phyloP scores from a whole-genome alignment of 1,140 invertebrate species.

The Euglossa dilemma region DNA sequence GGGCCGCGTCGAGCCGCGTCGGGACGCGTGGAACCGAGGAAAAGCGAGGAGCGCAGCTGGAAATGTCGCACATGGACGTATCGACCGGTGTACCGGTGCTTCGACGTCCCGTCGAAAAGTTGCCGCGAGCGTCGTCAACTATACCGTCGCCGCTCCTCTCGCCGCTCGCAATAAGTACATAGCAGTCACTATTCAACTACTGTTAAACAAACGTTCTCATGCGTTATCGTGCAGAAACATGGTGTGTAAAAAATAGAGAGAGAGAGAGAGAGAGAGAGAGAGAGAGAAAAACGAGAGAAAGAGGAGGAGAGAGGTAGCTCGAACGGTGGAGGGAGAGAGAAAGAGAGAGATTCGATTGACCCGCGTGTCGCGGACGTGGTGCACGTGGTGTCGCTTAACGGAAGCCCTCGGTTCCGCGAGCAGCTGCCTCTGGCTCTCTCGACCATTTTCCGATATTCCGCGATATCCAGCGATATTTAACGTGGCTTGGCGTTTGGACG shows the following conservation, averaged over 20 bases:
- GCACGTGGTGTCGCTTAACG: constrained; percentile 18
- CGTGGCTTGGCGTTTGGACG: neutral
- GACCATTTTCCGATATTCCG: constrained; percentile 8
- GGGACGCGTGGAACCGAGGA: too few relatives aligned
- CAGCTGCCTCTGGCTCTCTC: too few relatives aligned
- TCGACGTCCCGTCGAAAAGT: neutral
- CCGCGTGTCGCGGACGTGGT: neutral
- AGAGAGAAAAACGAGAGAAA: neutral
- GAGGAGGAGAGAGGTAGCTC: neutral
- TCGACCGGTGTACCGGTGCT: neutral
- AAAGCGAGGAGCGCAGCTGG: too few relatives aligned
- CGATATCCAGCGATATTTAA: neutral
- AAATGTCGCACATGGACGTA: neutral
- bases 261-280: neutral
- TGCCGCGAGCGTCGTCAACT: neutral
- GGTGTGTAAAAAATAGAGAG: constrained; percentile 18
- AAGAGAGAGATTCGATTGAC: neutral
- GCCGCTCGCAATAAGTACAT: too few relatives aligned
- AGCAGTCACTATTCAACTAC: neutral
- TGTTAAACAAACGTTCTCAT: constrained; percentile 28
- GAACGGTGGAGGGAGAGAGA: neutral
- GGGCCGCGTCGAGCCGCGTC: too few relatives aligned
- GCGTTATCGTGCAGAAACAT: constrained; percentile 43
- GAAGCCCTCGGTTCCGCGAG: neutral
- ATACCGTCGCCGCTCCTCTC: neutral